A percentile compares a stretch with the other conserved stretches of the same genome.
Conservation (phyloP, 2,113 vertebrate genomes). For the Carlito syrichta region DNA sequence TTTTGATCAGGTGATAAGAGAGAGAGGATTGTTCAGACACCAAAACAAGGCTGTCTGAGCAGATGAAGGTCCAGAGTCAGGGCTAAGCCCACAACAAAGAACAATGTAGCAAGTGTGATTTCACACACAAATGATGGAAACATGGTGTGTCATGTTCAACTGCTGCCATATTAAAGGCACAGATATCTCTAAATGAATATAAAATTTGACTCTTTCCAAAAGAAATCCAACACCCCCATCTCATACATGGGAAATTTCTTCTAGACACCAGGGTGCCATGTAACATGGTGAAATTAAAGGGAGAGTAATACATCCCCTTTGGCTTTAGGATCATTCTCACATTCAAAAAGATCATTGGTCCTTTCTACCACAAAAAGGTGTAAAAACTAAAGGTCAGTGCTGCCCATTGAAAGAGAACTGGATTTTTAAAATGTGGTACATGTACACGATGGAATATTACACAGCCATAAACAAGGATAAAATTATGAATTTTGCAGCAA, state of each 20-base stretch:
- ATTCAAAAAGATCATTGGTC: not conserved
- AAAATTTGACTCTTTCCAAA: not conserved
- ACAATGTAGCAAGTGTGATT: not conserved
- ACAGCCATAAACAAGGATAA: no score
- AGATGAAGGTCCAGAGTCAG: not conserved
- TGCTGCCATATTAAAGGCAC: not conserved
- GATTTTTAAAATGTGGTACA: no score
- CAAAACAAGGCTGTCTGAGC: not conserved
- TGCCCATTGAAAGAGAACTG: no score
- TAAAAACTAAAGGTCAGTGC: not conserved
- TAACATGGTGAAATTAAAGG: not conserved
- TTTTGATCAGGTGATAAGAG: not conserved
- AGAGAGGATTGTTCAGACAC: not conserved
- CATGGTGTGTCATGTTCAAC: not conserved
- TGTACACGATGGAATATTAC: no score
- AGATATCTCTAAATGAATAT: not conserved
- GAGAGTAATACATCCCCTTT: not conserved
- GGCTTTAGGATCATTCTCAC: not conserved
- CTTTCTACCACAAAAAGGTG: not conserved
- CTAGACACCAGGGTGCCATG: not conserved
- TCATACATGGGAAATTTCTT: not conserved
- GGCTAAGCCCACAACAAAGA: not conserved
- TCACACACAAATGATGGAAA: not conserved
- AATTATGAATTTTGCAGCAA: no score
- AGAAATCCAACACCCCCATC: not conserved